phyloP scores from a whole-genome alignment of 2,797 vertebrate genomes.

The Enteromius argenteus region DNA sequence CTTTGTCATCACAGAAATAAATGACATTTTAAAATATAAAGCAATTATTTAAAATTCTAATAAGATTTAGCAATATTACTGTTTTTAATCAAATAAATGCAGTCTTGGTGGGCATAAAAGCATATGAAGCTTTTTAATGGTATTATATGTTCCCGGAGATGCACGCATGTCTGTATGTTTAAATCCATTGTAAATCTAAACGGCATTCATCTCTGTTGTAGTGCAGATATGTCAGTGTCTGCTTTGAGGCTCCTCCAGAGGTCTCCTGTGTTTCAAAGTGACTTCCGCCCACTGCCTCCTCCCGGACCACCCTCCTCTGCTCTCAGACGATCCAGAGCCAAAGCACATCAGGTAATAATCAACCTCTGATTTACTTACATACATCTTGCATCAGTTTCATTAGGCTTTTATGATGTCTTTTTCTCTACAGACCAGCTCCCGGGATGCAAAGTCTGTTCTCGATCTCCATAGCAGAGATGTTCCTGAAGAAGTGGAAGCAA shows the following conservation, averaged over 20 bases:
- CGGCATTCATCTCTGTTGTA: conserved; percentile 63
- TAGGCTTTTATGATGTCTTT: background rate
- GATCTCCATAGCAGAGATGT: conserved; percentile 48
- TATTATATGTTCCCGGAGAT: background rate
- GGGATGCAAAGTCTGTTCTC: background rate
- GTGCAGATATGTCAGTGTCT: conserved; percentile 83
- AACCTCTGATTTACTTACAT: background rate
- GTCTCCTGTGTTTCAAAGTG: conserved; percentile 72
- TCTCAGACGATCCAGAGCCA: conserved; percentile 47
- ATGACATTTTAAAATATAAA: background rate
- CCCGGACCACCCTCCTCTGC: conserved; percentile 10
- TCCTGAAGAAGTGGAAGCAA: conserved; percentile 73
- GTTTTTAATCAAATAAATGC: background rate
- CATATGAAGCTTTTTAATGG: background rate
- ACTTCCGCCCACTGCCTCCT: background rate
- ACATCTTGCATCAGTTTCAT: background rate
- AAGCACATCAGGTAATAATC: conserved; percentile 61
- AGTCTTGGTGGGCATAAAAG: background rate
- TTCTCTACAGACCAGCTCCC: conserved; percentile 32
- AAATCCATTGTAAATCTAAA: conserved; percentile 5
- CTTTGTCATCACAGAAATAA: background rate
- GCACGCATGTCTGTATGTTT: conserved; percentile 33
- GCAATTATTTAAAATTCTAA: background rate
- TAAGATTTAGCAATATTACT: background rate
- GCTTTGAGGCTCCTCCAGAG: conserved; percentile 85